Conservation (phyloP, 92 coral and sea anemone species). For the Palythoa caribaeorum region DNA sequence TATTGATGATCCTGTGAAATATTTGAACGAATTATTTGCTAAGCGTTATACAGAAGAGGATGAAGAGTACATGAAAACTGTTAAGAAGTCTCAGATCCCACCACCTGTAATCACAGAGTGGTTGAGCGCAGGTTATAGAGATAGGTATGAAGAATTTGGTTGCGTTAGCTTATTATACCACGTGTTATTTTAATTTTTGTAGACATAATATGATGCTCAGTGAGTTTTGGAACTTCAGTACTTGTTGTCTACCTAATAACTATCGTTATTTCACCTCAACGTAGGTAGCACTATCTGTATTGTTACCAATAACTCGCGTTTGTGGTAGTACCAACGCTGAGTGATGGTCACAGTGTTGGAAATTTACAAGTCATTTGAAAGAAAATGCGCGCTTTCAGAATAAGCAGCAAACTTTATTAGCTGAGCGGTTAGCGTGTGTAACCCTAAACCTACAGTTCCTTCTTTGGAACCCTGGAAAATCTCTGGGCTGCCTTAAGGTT, state of each 20-base stretch:
- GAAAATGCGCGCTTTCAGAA: too few relatives aligned
- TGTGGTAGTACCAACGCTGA: too few relatives aligned
- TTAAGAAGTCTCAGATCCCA: conserved; percentile 68
- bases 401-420: too few relatives aligned
- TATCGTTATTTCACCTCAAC: neutral
- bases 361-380: too few relatives aligned
- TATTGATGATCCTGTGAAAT: conserved; percentile 79
- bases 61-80: conserved; percentile 85
- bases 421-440: too few relatives aligned
- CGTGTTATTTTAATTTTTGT: conserved; percentile 3
- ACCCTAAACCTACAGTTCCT: too few relatives aligned
- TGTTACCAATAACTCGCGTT: too few relatives aligned
- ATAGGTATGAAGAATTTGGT: conserved; percentile 44
- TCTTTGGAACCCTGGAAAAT: too few relatives aligned
- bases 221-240: neutral
- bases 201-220: neutral
- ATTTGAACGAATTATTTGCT: conserved; percentile 87
- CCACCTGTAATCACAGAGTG: conserved; percentile 94
- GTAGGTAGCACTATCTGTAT: neutral
- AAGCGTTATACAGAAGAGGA: conserved; percentile 93
- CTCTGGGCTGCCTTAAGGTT: too few relatives aligned
- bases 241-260: neutral
- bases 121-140: conserved; percentile 74
- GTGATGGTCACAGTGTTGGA: too few relatives aligned
- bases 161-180: neutral